A percentile compares a stretch with the other conserved stretches of the same genome.
Evolutionary conservation across 2,888 invertebrate genomes (phyloP).

Genomic region (Zaprionus bogoriensis): DNA sequence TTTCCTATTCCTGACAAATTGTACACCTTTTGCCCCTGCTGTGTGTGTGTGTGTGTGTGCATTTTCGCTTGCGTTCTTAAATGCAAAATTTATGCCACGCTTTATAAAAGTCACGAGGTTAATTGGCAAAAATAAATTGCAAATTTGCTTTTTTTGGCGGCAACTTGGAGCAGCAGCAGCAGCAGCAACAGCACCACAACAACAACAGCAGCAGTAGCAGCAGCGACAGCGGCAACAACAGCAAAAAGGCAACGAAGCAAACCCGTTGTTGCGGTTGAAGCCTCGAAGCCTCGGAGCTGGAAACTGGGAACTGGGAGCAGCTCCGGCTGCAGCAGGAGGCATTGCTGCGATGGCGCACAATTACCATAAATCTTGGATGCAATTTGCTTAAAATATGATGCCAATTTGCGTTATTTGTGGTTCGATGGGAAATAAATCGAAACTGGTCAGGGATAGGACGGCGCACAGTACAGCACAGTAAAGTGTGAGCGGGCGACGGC

Average conservation of each 20-base stretch:
- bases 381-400: conserved; percentile 80
- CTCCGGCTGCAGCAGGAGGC: conserved; percentile 28
- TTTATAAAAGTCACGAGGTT: conserved; percentile 79
- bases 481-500: not conserved
- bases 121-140: conserved; percentile 80
- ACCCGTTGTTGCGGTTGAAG: conserved; percentile 47
- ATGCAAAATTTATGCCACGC: conserved; percentile 74
- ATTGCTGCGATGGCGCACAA: conserved; percentile 68
- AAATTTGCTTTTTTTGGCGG: conserved; percentile 64
- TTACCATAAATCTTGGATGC: conserved; percentile 78
- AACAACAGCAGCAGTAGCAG: conserved; percentile 8
- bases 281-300: conserved; percentile 2
- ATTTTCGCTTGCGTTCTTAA: conserved; percentile 37
- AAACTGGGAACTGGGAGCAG: conserved; percentile 8
- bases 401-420: conserved; percentile 79
- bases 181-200: conserved; percentile 16
- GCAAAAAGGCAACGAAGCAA: conserved; percentile 32
- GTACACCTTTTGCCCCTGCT: conserved; percentile 16
- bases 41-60: not conserved
- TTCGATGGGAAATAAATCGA: conserved; percentile 77
- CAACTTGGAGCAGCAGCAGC: conserved; percentile 47
- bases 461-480: conserved; percentile 7
- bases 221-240: not conserved
- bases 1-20: conserved; percentile 34
- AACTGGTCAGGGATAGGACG: conserved; percentile 50